Evolutionary conservation across 2,113 vertebrate genomes (phyloP).

Genomic region (Leuciscus idus): DNA sequence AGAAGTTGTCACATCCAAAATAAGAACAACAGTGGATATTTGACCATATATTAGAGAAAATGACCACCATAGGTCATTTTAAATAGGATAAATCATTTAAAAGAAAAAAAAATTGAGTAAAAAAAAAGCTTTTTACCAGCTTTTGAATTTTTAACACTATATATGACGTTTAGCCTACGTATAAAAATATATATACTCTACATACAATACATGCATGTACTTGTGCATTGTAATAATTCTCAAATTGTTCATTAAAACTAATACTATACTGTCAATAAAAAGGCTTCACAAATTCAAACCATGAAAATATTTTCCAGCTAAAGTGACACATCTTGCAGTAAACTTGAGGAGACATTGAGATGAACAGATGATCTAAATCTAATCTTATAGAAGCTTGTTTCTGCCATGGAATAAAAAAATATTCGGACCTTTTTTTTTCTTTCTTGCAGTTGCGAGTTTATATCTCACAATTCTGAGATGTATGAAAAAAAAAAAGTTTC

Average conservation of each 20-base stretch:
- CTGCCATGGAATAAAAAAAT: no score
- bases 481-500: neutral
- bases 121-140: neutral
- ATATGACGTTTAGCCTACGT: neutral
- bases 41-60: neutral
- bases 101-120: neutral
- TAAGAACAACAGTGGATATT: neutral
- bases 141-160: neutral
- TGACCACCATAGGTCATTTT: neutral
- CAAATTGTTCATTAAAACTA: neutral
- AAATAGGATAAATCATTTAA: neutral
- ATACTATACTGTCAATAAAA: neutral
- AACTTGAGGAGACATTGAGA: neutral
- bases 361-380: neutral
- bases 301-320: neutral
- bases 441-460: no score
- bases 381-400: neutral
- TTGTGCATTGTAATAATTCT: neutral
- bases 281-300: neutral
- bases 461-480: no score
- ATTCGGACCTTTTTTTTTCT: no score
- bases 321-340: neutral
- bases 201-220: neutral
- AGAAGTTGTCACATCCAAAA: neutral
- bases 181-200: neutral